Evolutionary conservation across 2,888 invertebrate genomes (phyloP).

Genomic region (Galeopsomyia nigrocyanea): DNA sequence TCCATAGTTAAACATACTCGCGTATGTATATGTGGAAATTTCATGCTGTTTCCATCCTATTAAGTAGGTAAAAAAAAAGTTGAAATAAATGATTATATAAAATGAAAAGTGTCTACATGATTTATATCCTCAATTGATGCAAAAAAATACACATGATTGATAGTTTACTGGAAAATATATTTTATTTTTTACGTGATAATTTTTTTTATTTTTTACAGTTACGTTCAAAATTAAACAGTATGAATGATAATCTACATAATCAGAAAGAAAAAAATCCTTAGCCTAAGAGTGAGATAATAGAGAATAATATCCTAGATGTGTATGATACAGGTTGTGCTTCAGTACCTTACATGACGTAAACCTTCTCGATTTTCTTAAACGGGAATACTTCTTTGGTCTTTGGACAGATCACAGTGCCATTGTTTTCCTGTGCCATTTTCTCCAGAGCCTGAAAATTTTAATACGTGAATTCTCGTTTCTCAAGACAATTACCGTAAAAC

Average conservation of each 20-base stretch:
- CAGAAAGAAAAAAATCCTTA: conserved; percentile 48
- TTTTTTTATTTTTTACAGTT: conserved; percentile 40
- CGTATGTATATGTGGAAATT: conserved; percentile 28
- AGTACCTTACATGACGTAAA: conserved; percentile 90
- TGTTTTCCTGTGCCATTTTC: conserved; percentile 91
- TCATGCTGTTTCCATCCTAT: conserved; percentile 39
- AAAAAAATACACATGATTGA: not conserved
- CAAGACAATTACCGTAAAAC: conserved; percentile 3
- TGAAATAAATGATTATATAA: conserved; percentile 44
- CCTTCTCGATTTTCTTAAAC: conserved; percentile 94
- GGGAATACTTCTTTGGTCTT: conserved; percentile 93
- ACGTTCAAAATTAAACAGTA: conserved; percentile 42
- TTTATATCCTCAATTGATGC: not conserved
- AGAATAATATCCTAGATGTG: conserved; percentile 42
- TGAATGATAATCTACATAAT: conserved; percentile 46
- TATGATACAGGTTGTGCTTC: conserved; percentile 56
- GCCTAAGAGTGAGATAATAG: conserved; percentile 37
- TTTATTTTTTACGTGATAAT: conserved; percentile 46
- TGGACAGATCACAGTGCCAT: conserved; percentile 93
- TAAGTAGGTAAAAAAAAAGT: conserved; percentile 36
- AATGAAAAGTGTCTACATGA: conserved; percentile 3
- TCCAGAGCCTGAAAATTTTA: conserved; percentile 80
- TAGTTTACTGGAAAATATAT: conserved; percentile 46
- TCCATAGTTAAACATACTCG: conserved; percentile 23
- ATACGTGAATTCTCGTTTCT: not conserved